Conservation (phyloP, 2,113 vertebrate species). For the Pteruthius melanotis region DNA sequence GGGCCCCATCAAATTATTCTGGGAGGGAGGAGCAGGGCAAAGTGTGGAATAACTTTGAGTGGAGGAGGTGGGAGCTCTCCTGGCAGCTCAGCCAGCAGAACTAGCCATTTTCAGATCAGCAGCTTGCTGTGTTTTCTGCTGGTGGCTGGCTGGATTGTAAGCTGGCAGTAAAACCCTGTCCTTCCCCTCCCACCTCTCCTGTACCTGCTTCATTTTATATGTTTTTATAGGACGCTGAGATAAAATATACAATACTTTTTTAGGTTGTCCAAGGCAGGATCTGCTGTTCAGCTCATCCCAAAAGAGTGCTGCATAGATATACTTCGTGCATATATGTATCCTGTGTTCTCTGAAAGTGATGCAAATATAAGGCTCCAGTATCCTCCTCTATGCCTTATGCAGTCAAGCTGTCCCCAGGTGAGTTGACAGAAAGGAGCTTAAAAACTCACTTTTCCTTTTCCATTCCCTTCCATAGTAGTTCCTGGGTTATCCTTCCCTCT, state of each 20-base stretch:
- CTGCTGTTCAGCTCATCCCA: neutral
- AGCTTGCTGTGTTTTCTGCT: neutral
- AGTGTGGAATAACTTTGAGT: neutral
- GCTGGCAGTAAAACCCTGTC: neutral
- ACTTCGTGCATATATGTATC: neutral
- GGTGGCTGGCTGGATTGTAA: neutral
- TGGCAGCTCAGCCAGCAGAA: neutral
- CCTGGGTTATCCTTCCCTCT: neutral
- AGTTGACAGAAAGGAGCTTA: neutral
- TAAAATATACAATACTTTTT: neutral
- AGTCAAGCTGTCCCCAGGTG: neutral
- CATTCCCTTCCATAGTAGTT: neutral
- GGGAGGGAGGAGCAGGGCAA: neutral
- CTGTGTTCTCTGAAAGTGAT: neutral
- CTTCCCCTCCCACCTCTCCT: neutral
- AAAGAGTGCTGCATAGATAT: neutral
- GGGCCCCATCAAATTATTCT: neutral
- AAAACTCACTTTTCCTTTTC: neutral
- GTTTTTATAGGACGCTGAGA: neutral
- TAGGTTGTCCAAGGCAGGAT: neutral
- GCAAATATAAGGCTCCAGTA: neutral
- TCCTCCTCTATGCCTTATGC: neutral
- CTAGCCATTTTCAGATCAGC: neutral
- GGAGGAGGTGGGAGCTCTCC: neutral
- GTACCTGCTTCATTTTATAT: neutral